These are phyloP conservation scores for Maconellicoccus hirsutus DNA, from an alignment of 1,140 invertebrate species.

Conservation along the genomic window DNA sequence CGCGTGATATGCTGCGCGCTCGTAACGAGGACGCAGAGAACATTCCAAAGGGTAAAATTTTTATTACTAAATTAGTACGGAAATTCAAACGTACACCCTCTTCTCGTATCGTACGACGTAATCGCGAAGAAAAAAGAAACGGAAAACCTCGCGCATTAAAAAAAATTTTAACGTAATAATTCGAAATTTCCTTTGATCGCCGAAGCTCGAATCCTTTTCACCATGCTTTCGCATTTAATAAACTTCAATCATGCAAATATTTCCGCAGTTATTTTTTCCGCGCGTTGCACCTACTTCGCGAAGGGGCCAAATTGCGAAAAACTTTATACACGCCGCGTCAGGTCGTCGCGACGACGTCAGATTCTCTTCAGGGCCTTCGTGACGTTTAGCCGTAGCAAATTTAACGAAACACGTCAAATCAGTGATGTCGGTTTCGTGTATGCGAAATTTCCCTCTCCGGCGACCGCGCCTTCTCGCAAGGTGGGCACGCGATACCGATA, in stretches of 20 bases:
- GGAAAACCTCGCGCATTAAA: neutral
- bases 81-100: no score
- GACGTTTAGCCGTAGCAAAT: neutral
- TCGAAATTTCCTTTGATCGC: conserved; percentile 3
- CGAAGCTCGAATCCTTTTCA: no score
- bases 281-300: no score
- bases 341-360: no score
- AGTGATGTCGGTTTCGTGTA: conserved; percentile 17
- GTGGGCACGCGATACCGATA: conserved; percentile 16
- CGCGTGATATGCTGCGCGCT: no score
- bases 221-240: neutral
- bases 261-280: neutral
- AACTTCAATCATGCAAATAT: conserved; percentile 20
- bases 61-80: no score
- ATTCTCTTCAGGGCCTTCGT: no score
- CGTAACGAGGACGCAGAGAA: no score
- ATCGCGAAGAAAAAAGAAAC: neutral
- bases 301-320: neutral
- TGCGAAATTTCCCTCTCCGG: neutral
- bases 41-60: no score
- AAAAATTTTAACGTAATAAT: conserved; percentile 10
- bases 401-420: neutral
- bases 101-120: neutral
- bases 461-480: neutral
- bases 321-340: no score